Conservation (phyloP, 2,888 invertebrate species). For the Sarcophaga subvicina region DNA sequence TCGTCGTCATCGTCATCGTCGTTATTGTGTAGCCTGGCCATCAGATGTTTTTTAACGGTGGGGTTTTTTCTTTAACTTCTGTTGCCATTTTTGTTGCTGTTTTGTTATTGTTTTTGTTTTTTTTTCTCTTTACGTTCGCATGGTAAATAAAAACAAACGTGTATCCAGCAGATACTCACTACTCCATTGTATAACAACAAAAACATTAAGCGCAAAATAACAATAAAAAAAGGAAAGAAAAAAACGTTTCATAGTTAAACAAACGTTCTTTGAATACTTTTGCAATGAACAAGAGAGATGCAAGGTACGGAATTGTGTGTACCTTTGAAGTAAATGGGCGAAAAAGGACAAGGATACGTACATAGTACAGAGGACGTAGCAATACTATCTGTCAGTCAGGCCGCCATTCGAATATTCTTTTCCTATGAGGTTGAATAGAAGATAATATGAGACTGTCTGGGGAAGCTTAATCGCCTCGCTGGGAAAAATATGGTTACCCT, state of each 20-base stretch:
- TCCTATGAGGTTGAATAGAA: too few species aligned
- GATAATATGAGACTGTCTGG: too few species aligned
- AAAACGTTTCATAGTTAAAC: constrained; percentile 51
- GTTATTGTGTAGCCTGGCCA: constrained; percentile 18
- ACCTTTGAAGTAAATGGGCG: background rate
- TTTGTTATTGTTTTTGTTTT: background rate
- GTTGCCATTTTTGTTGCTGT: background rate
- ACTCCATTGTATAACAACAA: constrained; percentile 33
- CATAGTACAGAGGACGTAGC: too few species aligned
- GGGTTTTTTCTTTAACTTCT: constrained; percentile 12
- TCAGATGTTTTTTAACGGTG: constrained; percentile 54
- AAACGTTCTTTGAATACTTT: constrained; percentile 55
- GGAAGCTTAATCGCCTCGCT: too few species aligned
- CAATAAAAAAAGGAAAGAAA: background rate
- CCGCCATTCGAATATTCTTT: too few species aligned
- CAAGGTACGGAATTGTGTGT: background rate
- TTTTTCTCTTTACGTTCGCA: constrained; percentile 29
- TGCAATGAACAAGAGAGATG: constrained; percentile 38
- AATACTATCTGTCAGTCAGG: too few species aligned
- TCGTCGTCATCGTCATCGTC: constrained; percentile 35
- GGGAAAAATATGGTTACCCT: too few species aligned
- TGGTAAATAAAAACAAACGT: constrained; percentile 61
- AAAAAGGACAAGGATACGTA: too few species aligned
- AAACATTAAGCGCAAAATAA: constrained; percentile 20
- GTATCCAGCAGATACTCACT: constrained; percentile 55